Conservation (phyloP, 2,888 invertebrate genomes). For the Pelosia muscerda region DNA sequence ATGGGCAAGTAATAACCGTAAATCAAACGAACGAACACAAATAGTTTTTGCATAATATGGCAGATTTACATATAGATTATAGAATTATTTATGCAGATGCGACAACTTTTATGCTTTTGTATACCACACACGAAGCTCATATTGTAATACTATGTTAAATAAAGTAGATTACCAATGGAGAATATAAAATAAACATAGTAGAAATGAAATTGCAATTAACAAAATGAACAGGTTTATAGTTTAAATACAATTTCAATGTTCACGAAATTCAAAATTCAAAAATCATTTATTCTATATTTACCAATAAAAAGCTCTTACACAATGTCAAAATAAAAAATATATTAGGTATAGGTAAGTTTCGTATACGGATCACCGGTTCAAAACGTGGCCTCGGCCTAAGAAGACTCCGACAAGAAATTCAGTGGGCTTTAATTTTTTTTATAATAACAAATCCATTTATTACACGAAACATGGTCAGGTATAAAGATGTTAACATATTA, state of each 20-base stretch:
- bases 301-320: too few relatives aligned
- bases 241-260: background rate
- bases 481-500: too few relatives aligned
- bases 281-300: too few relatives aligned
- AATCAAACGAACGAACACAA: background rate
- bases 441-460: too few relatives aligned
- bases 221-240: background rate
- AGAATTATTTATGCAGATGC: slow-evolving; percentile 14
- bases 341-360: too few relatives aligned
- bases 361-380: too few relatives aligned
- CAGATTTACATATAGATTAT: slow-evolving; percentile 12
- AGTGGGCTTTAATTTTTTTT: too few relatives aligned
- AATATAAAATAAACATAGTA: background rate
- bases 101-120: slow-evolving; percentile 7
- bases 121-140: slow-evolving; percentile 19
- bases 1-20: background rate
- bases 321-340: too few relatives aligned
- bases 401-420: too few relatives aligned
- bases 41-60: background rate
- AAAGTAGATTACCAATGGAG: background rate
- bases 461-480: too few relatives aligned
- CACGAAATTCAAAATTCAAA: too few relatives aligned
- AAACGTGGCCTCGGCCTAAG: too few relatives aligned
- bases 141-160: background rate
- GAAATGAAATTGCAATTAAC: background rate